Conservation (phyloP, 2,797 vertebrate species). For the Gymnoscopelus braueri region DNA sequence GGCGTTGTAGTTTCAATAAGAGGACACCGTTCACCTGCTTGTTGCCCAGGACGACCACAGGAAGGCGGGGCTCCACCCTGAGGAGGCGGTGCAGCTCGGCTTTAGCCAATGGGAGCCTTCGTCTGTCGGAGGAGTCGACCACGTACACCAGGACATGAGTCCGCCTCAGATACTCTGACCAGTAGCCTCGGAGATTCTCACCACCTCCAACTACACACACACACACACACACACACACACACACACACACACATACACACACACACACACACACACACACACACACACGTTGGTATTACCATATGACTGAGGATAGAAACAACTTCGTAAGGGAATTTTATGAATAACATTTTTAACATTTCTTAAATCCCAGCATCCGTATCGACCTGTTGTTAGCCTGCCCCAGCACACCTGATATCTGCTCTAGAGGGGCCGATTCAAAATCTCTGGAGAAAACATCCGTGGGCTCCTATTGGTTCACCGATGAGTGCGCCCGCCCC, state of each 20-base stretch:
- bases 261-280: too few species aligned
- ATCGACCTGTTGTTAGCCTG: too few species aligned
- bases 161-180: slow-evolving; percentile 88
- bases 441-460: too few species aligned
- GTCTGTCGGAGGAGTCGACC: slow-evolving; percentile 88
- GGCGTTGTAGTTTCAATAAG: not conserved
- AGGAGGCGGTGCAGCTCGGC: slow-evolving; percentile 88
- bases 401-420: too few species aligned
- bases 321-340: too few species aligned
- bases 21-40: slow-evolving; percentile 68
- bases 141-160: slow-evolving; percentile 90
- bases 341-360: too few species aligned
- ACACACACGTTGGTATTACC: too few species aligned
- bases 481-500: too few species aligned
- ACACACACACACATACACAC: not conserved
- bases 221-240: not conserved
- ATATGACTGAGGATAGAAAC: too few species aligned
- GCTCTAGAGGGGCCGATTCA: too few species aligned
- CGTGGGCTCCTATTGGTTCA: too few species aligned
- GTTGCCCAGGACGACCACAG: slow-evolving; percentile 87
- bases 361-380: too few species aligned
- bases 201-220: slow-evolving; percentile 85
- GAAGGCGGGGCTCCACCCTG: slow-evolving; percentile 79
- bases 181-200: slow-evolving; percentile 89
- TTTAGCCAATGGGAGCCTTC: slow-evolving; percentile 83